Base-by-base conservation (phyloP, 2,797 vertebrate species). In the Neomorphus geoffroyi region DNA sequence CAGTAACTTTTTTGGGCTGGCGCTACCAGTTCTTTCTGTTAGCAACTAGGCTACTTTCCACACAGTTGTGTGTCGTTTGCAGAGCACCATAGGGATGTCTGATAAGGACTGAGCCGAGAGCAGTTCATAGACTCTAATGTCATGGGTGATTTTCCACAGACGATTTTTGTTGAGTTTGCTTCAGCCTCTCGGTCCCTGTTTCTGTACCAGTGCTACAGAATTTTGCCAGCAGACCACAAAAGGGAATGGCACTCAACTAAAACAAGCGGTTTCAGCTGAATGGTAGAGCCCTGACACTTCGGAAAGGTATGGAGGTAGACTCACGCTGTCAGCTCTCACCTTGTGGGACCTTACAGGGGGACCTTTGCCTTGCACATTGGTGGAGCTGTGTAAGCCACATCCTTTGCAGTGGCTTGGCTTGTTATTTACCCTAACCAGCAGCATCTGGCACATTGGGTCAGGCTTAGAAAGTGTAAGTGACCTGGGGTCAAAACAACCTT, bases 361-460 rank as follows among this genome's bases (percentile, higher is more conserved):
- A 13, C 17, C 35, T 57, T 24, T 64, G 33, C 27, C 27, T 41
- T 41, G 28, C 27, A 60, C 11, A 2, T 19, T 12, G 56, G 11
- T 50, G 41, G 27, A 66, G 13, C 18, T 50, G n/a, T 67, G 14
- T 35, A 53, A 53, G 21, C 6, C 39, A 14, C 15, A 22, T 30
- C 22, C 46, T 37, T 37, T 24, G 27, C 32, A 23, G 39, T 45
- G 37, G 18, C 65, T 81, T 53, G 58, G 23, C 26, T 61, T 77
- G 54, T 13, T 45, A 37, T 37, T 81, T 72, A 33, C 28, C 60
- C 35, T 41, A 17, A n/a, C 9, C 33, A 32, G 30, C 13, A 69
- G n/a, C 6, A 48, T 43, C 9, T 56, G 54, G 5, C 1, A 0
- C 27, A 2, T 5, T n/a, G 46, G 28, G 12, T 57, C 50, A 57